These are phyloP conservation scores for Hemichromis elongatus DNA, from an alignment of 2,113 vertebrate genomes.

Conservation along the genomic window DNA sequence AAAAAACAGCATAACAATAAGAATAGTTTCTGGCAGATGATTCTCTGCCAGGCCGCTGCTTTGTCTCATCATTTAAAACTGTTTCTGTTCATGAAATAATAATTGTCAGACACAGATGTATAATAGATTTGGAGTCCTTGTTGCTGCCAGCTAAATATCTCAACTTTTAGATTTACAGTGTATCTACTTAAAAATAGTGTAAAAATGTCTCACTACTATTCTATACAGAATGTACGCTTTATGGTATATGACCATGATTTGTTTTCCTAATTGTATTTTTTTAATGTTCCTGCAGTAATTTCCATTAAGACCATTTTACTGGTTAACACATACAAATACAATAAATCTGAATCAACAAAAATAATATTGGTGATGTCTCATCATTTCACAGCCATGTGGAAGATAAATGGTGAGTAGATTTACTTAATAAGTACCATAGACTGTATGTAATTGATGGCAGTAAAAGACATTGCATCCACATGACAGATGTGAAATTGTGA, in stretches of 20 bases:
- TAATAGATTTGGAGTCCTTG: not conserved
- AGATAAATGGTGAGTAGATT: not conserved
- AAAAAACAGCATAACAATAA: too few species aligned
- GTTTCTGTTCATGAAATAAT: too few species aligned
- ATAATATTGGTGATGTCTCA: not conserved
- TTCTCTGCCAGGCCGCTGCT: not conserved
- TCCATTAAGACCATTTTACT: not conserved
- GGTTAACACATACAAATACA: not conserved
- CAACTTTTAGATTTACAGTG: too few species aligned
- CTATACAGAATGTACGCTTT: not conserved
- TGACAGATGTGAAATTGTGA: not conserved
- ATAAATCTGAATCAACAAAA: not conserved
- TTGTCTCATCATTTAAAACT: not conserved
- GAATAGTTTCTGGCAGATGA: not conserved
- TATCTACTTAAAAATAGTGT: too few species aligned
- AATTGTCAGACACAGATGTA: too few species aligned
- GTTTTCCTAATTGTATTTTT: not conserved
- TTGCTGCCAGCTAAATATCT: not conserved
- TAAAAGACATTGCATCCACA: not conserved
- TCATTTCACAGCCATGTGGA: not conserved
- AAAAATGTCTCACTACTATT: not conserved
- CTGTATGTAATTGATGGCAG: not conserved
- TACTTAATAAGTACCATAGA: not conserved
- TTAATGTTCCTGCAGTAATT: not conserved
- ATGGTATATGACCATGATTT: accelerated